A percentile compares a stretch with the other conserved stretches of the same genome.
Conservation (phyloP, 2,888 invertebrate genomes). For the Eupithecia subumbrata region DNA sequence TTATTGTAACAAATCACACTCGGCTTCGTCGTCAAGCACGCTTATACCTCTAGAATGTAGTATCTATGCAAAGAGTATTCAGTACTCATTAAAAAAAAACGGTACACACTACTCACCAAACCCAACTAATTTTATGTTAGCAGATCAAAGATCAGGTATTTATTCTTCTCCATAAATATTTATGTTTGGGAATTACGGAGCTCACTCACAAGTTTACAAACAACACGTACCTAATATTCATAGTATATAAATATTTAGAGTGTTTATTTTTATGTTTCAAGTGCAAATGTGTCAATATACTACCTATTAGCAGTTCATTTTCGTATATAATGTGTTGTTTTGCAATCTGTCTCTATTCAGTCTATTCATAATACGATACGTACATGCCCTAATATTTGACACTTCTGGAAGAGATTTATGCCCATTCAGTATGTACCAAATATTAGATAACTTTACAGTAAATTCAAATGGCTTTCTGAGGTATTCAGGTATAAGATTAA, state of each 20-base stretch:
- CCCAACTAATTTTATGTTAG: slow-evolving; percentile 14
- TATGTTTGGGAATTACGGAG: slow-evolving; percentile 13
- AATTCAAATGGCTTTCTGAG: not conserved
- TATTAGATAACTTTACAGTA: not conserved
- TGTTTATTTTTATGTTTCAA: slow-evolving; percentile 10
- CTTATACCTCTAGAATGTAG: not conserved
- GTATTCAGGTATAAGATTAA: not conserved
- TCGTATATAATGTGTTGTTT: slow-evolving; percentile 32
- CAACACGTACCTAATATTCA: slow-evolving; percentile 8
- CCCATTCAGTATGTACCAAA: not conserved
- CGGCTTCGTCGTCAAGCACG: not conserved
- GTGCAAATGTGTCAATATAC: slow-evolving; percentile 10
- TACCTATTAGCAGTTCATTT: not conserved
- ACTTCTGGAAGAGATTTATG: too few species aligned
- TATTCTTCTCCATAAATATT: slow-evolving; percentile 17
- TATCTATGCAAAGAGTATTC: not conserved
- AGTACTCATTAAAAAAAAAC: not conserved
- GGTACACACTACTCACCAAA: not conserved
- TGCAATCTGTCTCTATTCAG: slow-evolving; percentile 15
- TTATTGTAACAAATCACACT: not conserved
- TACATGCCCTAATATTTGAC: too few species aligned
- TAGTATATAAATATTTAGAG: not conserved
- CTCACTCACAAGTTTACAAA: slow-evolving; percentile 11
- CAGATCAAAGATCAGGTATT: slow-evolving; percentile 12
- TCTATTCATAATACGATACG: slow-evolving; percentile 14